Percentiles rank a stretch among this genome's conserved stretches.
Conservation (phyloP, 2,888 invertebrate genomes). For the Caenorhabditis zanzibari region DNA sequence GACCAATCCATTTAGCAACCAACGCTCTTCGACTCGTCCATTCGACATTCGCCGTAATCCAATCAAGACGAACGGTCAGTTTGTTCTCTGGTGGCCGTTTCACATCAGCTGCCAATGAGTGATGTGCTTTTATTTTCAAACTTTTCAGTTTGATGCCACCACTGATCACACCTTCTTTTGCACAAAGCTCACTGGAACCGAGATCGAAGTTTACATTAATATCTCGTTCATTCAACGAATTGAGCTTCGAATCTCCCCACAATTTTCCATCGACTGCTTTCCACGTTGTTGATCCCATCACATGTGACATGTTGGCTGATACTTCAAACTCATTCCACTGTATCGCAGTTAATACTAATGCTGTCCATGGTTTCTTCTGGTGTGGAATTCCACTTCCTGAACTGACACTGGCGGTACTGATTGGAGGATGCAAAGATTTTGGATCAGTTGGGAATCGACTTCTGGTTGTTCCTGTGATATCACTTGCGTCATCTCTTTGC, state of each 20-base stretch:
- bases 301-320: constrained; percentile 99
- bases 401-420: constrained; percentile 41
- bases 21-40: constrained; percentile 98
- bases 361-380: constrained; percentile 62
- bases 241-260: constrained; percentile 73
- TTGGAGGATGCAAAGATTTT: constrained; percentile 17
- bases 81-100: constrained; percentile 76
- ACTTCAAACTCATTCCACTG: constrained; percentile 97
- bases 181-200: constrained; percentile 91
- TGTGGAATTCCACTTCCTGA: constrained; percentile 42
- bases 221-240: constrained; percentile 75
- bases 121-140: constrained; percentile 56
- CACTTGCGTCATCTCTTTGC: constrained; percentile 48
- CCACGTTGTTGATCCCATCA: constrained; percentile 97
- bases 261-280: constrained; percentile 75
- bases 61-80: constrained; percentile 70
- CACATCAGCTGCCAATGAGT: constrained; percentile 54
- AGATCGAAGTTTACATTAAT: constrained; percentile 74
- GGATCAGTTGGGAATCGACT: constrained; percentile 85
- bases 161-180: constrained; percentile 97
- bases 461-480: constrained; percentile 53
- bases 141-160: constrained; percentile 89
- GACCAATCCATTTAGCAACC: constrained; percentile 87
- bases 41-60: constrained; percentile 89
- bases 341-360: constrained; percentile 91